phyloP scores from a whole-genome alignment of 2,113 vertebrate species.

The Sterrhoptilus dennistouni region DNA sequence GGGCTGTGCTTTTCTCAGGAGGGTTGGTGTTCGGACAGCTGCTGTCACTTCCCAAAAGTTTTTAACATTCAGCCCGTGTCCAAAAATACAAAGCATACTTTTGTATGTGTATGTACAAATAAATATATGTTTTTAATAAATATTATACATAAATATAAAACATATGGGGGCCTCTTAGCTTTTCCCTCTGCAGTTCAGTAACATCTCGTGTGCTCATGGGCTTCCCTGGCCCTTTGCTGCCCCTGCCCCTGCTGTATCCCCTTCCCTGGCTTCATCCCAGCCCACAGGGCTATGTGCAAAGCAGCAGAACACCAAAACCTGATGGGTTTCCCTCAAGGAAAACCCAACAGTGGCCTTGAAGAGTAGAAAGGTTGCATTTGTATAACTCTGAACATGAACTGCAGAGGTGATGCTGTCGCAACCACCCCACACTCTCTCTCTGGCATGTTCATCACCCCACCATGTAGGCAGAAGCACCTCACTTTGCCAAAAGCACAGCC shows the following conservation, averaged over 20 bases:
- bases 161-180: not conserved
- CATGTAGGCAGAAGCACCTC: rapidly evolving
- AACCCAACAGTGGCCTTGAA: not conserved
- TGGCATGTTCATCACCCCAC: rapidly evolving
- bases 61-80: rapidly evolving
- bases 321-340: not conserved
- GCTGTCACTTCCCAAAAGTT: not conserved
- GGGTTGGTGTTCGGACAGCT: not conserved
- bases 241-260: not conserved
- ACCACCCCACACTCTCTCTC: not conserved
- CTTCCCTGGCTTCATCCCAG: rapidly evolving
- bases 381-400: rapidly evolving
- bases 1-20: rapidly evolving
- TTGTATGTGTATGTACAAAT: not conserved
- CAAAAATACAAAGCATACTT: not conserved
- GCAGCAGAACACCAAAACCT: not conserved
- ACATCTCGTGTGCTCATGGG: rapidly evolving
- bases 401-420: not conserved
- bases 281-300: not conserved
- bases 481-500: not conserved
- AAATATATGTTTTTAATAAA: not conserved
- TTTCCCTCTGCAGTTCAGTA: not conserved
- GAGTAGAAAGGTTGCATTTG: not conserved
- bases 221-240: not conserved
- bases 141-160: not conserved